Evolutionary conservation across 2,113 vertebrate genomes (phyloP).

Genomic region (mouse (Mus musculus)): DNA sequence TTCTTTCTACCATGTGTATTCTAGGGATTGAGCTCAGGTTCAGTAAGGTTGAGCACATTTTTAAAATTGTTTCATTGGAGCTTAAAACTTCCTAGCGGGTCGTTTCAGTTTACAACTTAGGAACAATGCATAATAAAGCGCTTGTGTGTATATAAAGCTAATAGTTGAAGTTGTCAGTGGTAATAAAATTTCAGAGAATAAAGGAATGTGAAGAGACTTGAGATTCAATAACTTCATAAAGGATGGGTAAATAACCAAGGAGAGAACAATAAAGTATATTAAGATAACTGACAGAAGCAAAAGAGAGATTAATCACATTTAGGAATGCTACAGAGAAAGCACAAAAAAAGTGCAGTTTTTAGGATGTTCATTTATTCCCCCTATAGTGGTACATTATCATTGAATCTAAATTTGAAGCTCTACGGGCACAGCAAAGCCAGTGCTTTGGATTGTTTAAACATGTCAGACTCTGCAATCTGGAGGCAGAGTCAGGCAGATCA

Average conservation of each 20-base stretch:
- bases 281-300: slow-evolving; percentile 36
- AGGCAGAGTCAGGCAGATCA: neutral
- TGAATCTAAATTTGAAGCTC: no score
- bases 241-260: slow-evolving; percentile 31
- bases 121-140: neutral
- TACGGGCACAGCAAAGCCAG: no score
- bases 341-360: neutral
- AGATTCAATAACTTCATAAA: slow-evolving; percentile 23
- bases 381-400: no score
- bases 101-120: neutral
- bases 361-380: neutral
- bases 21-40: neutral
- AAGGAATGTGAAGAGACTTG: neutral
- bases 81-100: neutral
- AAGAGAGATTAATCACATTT: neutral
- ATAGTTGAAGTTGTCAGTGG: slow-evolving; percentile 4
- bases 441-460: no score
- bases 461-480: neutral
- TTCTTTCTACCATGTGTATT: neutral
- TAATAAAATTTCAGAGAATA: slow-evolving; percentile 31
- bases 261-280: neutral
- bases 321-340: neutral
- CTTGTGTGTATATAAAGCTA: neutral
- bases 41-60: neutral
- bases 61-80: neutral